phyloP scores from a whole-genome alignment of 1,140 invertebrate species.

The Tigriopus japonicus region DNA sequence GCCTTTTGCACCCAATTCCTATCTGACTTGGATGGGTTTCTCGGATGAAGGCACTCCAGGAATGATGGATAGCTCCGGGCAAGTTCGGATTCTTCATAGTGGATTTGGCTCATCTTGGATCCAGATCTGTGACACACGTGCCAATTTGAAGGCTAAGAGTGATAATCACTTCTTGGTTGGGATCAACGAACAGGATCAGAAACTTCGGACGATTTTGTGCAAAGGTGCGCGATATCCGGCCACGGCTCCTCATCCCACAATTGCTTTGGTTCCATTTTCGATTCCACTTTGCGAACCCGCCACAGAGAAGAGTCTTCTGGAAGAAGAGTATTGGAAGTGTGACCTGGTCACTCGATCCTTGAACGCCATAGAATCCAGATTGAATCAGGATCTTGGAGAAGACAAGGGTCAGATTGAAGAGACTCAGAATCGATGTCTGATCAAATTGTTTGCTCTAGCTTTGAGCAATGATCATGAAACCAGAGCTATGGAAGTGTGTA shows the following conservation, averaged over 20 bases:
- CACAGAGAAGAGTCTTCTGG: conserved; percentile 57
- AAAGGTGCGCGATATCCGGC: conserved; percentile 68
- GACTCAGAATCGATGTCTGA: conserved; percentile 47
- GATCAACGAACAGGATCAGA: conserved; percentile 50
- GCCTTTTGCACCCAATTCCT: conserved; percentile 45
- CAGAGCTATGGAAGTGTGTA: conserved; percentile 64
- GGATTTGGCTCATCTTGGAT: conserved; percentile 41
- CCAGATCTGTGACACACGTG: conserved; percentile 48
- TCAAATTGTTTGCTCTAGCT: conserved; percentile 71
- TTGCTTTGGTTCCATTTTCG: conserved; percentile 39
- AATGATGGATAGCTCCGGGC: conserved; percentile 40
- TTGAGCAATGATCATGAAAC: conserved; percentile 54
- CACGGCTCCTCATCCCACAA: conserved; percentile 59
- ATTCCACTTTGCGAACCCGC: conserved; percentile 60
- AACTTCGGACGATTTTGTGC: conserved; percentile 58
- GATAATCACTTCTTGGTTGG: conserved; percentile 66
- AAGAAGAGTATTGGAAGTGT: conserved; percentile 35
- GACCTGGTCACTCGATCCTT: neutral
- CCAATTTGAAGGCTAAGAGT: conserved; percentile 44
- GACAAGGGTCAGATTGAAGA: conserved; percentile 36
- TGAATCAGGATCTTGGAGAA: neutral
- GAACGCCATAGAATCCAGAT: neutral
- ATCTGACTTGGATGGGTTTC: conserved; percentile 60
- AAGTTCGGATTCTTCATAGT: conserved; percentile 39
- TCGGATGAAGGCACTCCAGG: conserved; percentile 43